Conservation (phyloP, 2,113 vertebrate species). For the Pedionomus torquatus region DNA sequence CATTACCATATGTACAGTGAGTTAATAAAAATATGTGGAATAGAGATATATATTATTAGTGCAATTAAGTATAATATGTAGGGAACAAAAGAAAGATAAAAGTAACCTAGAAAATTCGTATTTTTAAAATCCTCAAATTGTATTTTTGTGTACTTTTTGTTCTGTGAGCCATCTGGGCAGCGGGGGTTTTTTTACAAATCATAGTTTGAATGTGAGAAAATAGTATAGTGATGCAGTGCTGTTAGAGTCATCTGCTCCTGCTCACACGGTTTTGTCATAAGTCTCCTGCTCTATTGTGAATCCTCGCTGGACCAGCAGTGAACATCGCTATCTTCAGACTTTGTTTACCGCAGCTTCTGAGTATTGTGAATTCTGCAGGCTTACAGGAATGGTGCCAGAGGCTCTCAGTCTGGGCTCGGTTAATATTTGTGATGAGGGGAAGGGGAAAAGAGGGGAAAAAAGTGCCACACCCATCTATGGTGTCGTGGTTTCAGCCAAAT, state of each 20-base stretch:
- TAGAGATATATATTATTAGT: neutral
- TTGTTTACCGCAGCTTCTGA: conserved; percentile 22
- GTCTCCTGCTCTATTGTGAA: neutral
- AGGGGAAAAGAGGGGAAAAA: neutral
- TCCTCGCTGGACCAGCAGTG: neutral
- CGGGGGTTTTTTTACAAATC: neutral
- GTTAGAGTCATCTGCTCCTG: conserved; percentile 39
- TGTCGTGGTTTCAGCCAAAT: too few relatives aligned
- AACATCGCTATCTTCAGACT: neutral
- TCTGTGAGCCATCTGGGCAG: neutral
- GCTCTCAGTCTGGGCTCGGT: conserved; percentile 11
- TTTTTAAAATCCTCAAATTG: neutral
- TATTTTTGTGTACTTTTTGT: neutral
- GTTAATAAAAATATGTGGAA: neutral
- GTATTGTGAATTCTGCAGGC: neutral
- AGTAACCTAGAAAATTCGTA: neutral
- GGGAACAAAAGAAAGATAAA: neutral
- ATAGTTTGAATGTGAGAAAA: neutral
- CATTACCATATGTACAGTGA: neutral
- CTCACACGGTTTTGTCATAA: conserved; percentile 54
- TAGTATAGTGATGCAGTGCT: neutral
- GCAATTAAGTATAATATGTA: neutral
- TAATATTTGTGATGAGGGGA: conserved; percentile 19
- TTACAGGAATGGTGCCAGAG: neutral
- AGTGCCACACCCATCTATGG: neutral